phyloP scores from a whole-genome alignment of 53 echinoderm and acorn worm genomes.

The Patiria pectinifera region DNA sequence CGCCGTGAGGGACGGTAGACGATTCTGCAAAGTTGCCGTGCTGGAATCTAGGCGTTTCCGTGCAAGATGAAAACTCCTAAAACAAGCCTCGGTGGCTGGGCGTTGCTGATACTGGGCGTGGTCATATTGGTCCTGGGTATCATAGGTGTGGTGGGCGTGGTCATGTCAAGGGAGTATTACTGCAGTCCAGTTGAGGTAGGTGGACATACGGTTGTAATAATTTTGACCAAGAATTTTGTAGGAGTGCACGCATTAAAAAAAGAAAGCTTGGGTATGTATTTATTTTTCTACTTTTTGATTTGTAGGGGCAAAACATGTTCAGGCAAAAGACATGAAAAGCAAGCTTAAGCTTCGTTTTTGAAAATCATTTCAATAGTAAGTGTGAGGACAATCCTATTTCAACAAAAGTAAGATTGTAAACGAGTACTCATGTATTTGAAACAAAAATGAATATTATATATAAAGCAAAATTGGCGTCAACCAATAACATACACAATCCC shows the following conservation, averaged over 20 bases:
- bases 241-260: neutral
- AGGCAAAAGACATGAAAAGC: too few relatives aligned
- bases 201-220: neutral
- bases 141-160: neutral
- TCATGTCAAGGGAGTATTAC: neutral
- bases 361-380: too few relatives aligned
- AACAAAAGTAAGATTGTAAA: too few relatives aligned
- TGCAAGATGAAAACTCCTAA: neutral
- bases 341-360: too few relatives aligned
- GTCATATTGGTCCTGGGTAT: neutral
- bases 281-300: too few relatives aligned
- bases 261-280: too few relatives aligned
- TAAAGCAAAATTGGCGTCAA: too few relatives aligned
- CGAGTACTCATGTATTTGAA: too few relatives aligned
- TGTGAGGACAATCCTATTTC: too few relatives aligned
- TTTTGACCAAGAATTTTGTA: neutral
- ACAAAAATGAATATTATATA: too few relatives aligned
- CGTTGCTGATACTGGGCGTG: neutral
- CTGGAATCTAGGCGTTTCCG: neutral
- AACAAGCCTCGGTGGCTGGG: neutral
- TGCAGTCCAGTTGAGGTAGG: conserved; percentile 17
- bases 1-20: neutral
- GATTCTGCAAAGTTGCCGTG: neutral
- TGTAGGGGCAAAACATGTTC: too few relatives aligned
- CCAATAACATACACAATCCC: neutral